Evolutionary conservation across 2,888 invertebrate genomes (phyloP).

Genomic region (Cryptocheilus praepositus): DNA sequence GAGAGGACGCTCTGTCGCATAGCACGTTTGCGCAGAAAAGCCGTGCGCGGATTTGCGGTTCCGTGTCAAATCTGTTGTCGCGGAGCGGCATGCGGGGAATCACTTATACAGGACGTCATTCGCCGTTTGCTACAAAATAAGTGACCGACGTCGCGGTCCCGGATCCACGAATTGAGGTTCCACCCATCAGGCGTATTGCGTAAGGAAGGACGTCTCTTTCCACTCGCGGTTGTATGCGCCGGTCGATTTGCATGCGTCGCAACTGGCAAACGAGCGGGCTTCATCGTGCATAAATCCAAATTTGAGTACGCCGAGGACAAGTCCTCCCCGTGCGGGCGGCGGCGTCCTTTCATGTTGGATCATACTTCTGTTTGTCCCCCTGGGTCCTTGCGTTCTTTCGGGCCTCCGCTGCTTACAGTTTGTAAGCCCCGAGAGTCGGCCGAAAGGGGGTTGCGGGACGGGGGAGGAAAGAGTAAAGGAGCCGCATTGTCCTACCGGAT

Average conservation of each 20-base stretch:
- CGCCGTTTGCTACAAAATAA: background rate
- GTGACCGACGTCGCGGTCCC: background rate
- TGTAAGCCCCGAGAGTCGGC: slow-evolving; percentile 28
- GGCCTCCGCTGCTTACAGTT: slow-evolving; percentile 42
- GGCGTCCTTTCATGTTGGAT: slow-evolving; percentile 70
- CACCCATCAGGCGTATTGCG: background rate
- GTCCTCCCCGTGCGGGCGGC: slow-evolving; percentile 40
- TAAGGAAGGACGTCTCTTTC: background rate
- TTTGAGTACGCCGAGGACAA: slow-evolving; percentile 55
- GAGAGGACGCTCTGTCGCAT: background rate
- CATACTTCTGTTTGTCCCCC: slow-evolving; percentile 69
- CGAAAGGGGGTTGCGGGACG: slow-evolving; percentile 38
- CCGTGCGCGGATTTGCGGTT: background rate
- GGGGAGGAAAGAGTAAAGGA: slow-evolving; percentile 46
- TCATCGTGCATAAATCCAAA: slow-evolving; percentile 67
- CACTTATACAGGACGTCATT: background rate
- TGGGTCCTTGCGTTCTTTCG: slow-evolving; percentile 52
- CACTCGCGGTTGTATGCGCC: slow-evolving; percentile 3
- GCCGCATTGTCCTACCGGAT: slow-evolving; percentile 64
- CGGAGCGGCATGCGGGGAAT: too few species aligned
- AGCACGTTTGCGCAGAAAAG: too few species aligned
- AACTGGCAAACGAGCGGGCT: slow-evolving; percentile 52
- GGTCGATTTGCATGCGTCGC: slow-evolving; percentile 58
- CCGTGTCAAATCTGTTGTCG: too few species aligned
- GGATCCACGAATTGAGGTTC: background rate